Evolutionary conservation across 2,797 vertebrate species (phyloP), one percentile per base, ranked within the genome.

Genomic region (Notolepis coatsorum): DNA sequence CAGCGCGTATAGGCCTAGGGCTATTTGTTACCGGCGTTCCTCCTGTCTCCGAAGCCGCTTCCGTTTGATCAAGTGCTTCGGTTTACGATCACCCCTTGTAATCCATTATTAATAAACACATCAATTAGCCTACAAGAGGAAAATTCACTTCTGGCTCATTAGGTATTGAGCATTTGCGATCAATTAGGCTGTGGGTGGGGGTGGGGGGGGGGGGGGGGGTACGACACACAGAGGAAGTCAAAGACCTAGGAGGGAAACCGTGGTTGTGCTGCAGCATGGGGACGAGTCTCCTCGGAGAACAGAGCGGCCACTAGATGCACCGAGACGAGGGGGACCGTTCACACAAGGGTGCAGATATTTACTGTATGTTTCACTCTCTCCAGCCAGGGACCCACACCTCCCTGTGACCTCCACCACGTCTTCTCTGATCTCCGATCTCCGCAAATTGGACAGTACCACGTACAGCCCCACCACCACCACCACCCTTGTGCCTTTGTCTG

Each of bases 31-130:
- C 15, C 17, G 20, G 17, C 12, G 24, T n/a, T 6, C 74, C 17
- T 80, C 65, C 55, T 53, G 76, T 85, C 84, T 72, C n/a, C 75
- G 75, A 60, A 35, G 66, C 70, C 0, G 47, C 43, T 61, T 79
- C 85, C 80, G 88, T 89, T 80, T 83, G 78, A 90, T 89, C 81
- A 77, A 81, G 65, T 49, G 49, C n/a, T 58, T 82, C 64, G 50
- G 71, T 65, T 76, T 65, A 74, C 35, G n/a, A 59, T 67, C 28
- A 56, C 71, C 61, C 54, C 62, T 54, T 38, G 64, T 79, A 75
- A 86, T n/a, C n/a, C n/a, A n/a, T 49, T 52, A 23, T 84, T 85
- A 84, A 89, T 84, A 82, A 70, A 80, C 79, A 73, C 74, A 79
- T 54, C 71, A 77, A 82, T 85, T 87, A n/a, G n/a, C n/a, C n/a